Evolutionary conservation across 2,888 invertebrate genomes (phyloP), one percentile per base, ranked within the genome.

Genomic region (Drosophila parthenogenetica): DNA sequence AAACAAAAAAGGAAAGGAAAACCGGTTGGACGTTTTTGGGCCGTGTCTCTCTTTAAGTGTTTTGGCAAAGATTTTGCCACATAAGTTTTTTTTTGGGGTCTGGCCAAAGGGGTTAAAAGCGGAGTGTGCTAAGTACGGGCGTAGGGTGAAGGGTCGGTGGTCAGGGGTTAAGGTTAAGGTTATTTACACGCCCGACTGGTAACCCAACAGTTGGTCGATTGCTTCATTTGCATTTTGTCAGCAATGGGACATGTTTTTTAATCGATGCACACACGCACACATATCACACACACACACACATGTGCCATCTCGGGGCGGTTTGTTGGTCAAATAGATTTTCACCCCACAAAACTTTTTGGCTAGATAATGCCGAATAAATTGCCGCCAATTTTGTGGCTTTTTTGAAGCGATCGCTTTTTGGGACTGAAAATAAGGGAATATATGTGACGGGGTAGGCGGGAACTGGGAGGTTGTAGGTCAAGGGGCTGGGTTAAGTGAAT

Each of bases 1-100:
- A 35, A 35, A 29, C 8, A 29, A 29, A 29, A 29, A 22, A 22
- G n/a, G n/a, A 29, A 29, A 29, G 29, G 29, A 35, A 35, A 13
- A 35, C 35, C 3, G 5, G 55, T 39, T 39, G 14, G 17, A 29
- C 14, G 55, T 70, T 14, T 46, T 16, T 37, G 45, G 46, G 35
- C 57, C 35, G n/a, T 35, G 87, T 83, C 84, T 84, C 78, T 78
- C 81, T 83, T 86, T 77, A 88, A 83, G 86, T 88, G 88, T 79
- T 85, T 82, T 63, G 65, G 65, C 69, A 82, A 82, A 79, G 83
- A 84, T 83, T 55, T 88, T 80, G 59, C 69, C 77, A 82, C 83
- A 83, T 55, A 65, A 49, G 69, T 53, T 63, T 29, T 7, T 25
- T 8, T 5, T 5, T 5, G 29, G 8, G 29, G 29, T 7, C 8